A percentile compares a stretch with the other conserved stretches of the same genome.
These are phyloP conservation scores for Epinephelus coioides DNA, from an alignment of 2,797 vertebrate genomes.

Conservation along the genomic window DNA sequence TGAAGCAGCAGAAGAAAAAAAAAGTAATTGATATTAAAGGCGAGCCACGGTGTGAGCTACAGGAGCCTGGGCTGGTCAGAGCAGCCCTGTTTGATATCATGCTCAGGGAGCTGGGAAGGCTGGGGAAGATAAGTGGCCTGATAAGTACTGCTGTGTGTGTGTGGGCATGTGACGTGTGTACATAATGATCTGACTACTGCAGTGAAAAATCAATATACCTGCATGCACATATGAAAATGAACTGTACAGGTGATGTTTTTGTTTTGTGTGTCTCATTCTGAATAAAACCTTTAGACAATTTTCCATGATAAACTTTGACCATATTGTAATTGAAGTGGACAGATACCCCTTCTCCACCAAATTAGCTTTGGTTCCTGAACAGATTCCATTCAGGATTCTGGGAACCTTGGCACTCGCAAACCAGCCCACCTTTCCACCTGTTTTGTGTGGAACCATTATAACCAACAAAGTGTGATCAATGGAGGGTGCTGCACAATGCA, in stretches of 20 bases:
- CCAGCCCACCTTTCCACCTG: too few relatives aligned
- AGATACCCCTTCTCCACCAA: too few relatives aligned
- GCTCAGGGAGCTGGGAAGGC: slow-evolving; percentile 60
- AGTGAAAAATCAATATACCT: slow-evolving; percentile 35
- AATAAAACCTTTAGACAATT: neutral
- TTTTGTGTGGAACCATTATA: too few relatives aligned
- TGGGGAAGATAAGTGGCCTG: slow-evolving; percentile 70
- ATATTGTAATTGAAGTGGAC: too few relatives aligned
- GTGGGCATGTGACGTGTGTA: slow-evolving; percentile 12
- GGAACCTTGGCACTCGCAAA: too few relatives aligned
- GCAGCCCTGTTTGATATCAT: slow-evolving; percentile 70
- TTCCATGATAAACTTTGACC: too few relatives aligned
- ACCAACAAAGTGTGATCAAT: too few relatives aligned
- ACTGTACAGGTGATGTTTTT: neutral
- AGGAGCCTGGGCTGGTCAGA: slow-evolving; percentile 65
- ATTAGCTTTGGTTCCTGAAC: too few relatives aligned
- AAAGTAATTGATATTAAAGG: slow-evolving; percentile 80
- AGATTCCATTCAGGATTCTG: too few relatives aligned
- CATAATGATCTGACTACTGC: slow-evolving; percentile 36
- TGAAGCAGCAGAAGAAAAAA: slow-evolving; percentile 30
- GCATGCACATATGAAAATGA: slow-evolving; percentile 16
- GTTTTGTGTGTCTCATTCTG: neutral
- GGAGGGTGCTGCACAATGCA: too few relatives aligned
- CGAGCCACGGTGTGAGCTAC: slow-evolving; percentile 63
- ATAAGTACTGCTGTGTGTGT: slow-evolving; percentile 53